phyloP scores from a whole-genome alignment of 2,888 invertebrate genomes.

The Dryadula phaetusa region DNA sequence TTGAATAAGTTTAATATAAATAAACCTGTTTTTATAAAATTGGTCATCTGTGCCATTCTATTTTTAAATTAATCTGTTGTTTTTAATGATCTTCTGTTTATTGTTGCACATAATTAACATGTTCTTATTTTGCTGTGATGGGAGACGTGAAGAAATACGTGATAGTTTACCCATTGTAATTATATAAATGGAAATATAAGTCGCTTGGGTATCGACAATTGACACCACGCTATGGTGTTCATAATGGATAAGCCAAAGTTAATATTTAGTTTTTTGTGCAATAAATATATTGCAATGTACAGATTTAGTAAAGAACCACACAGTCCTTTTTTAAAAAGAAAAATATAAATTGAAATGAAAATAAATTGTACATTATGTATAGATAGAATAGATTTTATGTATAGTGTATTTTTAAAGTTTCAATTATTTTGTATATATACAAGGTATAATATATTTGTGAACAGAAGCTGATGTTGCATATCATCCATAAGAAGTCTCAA shows the following conservation, averaged over 20 bases:
- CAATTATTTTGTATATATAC: slow-evolving; percentile 70
- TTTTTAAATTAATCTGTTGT: slow-evolving; percentile 14
- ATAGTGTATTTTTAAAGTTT: slow-evolving; percentile 69
- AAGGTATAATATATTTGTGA: slow-evolving; percentile 55
- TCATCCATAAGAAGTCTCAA: slow-evolving; percentile 54
- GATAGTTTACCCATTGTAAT: slow-evolving; percentile 42
- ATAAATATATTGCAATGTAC: slow-evolving; percentile 81
- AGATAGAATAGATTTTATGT: slow-evolving; percentile 66
- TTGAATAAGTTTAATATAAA: slow-evolving; percentile 2
- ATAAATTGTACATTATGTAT: slow-evolving; percentile 80
- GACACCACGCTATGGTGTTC: slow-evolving; percentile 58
- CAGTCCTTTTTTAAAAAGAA: slow-evolving; percentile 60
- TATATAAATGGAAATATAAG: slow-evolving; percentile 39
- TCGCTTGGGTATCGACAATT: slow-evolving; percentile 41
- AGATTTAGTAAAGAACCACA: slow-evolving; percentile 69
- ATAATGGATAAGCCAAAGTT: slow-evolving; percentile 82
- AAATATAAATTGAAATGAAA: slow-evolving; percentile 64
- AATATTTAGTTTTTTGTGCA: slow-evolving; percentile 81
- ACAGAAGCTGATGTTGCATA: slow-evolving; percentile 60
- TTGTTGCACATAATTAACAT: slow-evolving; percentile 33
- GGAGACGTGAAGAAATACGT: slow-evolving; percentile 34
- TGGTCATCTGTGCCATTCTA: slow-evolving; percentile 39
- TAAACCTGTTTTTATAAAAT: slow-evolving; percentile 22
- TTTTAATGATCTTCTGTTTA: slow-evolving; percentile 22
- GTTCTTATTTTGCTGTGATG: slow-evolving; percentile 42